These are phyloP conservation scores for Perccottus glenii DNA, from an alignment of 2,113 vertebrate species.

Conservation along the genomic window DNA sequence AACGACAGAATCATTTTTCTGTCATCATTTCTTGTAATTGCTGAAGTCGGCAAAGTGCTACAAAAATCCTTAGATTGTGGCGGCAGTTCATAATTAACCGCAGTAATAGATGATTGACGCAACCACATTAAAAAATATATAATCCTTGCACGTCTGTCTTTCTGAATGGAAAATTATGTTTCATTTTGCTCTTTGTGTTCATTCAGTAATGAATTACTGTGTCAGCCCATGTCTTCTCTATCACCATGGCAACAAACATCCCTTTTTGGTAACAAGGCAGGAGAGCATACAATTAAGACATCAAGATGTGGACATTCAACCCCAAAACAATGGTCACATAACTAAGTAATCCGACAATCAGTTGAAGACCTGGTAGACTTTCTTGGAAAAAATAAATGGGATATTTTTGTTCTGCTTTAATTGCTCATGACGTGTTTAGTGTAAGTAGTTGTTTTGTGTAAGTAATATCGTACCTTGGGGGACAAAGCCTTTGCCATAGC, in stretches of 20 bases:
- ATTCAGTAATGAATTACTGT: constrained; percentile 53
- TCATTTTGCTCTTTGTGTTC: constrained; percentile 56
- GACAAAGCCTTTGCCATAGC: constrained; percentile 1
- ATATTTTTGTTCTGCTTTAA: background rate
- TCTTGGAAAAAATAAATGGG: background rate
- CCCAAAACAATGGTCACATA: constrained; percentile 27
- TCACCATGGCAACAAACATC: constrained; percentile 66
- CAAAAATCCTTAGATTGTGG: constrained; percentile 10
- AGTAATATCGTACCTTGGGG: constrained; percentile 4
- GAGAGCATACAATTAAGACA: constrained; percentile 50
- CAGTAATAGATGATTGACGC: constrained; percentile 18
- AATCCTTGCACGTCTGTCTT: constrained; percentile 31
- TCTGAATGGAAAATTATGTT: constrained; percentile 51
- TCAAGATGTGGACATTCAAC: constrained; percentile 18
- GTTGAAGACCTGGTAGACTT: background rate
- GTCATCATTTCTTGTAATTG: constrained; percentile 5
- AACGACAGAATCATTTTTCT: constrained; percentile 1
- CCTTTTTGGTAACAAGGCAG: constrained; percentile 45
- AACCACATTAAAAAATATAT: constrained; percentile 22
- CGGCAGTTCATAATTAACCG: constrained; percentile 16
- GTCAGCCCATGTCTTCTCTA: constrained; percentile 39
- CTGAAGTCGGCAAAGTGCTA: constrained; percentile 12
- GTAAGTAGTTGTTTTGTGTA: background rate
- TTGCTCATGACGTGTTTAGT: background rate
- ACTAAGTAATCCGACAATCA: background rate